Evolutionary conservation across 2,797 vertebrate genomes (phyloP).

Genomic region (Microcaecilia unicolor): DNA sequence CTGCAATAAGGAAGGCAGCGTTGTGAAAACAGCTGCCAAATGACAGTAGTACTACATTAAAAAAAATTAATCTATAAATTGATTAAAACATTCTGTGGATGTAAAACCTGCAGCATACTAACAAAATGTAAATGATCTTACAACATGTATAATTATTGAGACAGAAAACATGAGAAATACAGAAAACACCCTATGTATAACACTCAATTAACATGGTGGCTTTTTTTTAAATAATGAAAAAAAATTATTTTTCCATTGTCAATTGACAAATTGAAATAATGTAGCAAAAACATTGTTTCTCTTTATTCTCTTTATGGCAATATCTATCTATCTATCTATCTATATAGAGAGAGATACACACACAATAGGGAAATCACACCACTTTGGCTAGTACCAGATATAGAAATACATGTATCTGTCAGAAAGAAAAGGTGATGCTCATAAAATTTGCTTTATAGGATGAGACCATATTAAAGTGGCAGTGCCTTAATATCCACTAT

Average conservation of each 20-base stretch:
- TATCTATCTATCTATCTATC: no score
- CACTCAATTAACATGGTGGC: slow-evolving; percentile 8
- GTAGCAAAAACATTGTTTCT: not conserved
- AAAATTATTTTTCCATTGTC: slow-evolving; percentile 5
- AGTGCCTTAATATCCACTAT: no score
- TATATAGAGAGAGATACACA: no score
- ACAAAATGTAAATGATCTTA: slow-evolving; percentile 35
- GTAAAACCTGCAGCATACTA: slow-evolving; percentile 31
- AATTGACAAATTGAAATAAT: not conserved
- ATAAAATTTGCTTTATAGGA: no score
- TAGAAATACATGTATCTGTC: not conserved
- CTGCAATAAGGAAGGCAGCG: slow-evolving; percentile 49
- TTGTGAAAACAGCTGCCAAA: slow-evolving; percentile 60
- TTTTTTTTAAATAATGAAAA: slow-evolving; percentile 7
- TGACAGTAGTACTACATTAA: slow-evolving; percentile 36
- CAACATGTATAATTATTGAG: slow-evolving; percentile 26
- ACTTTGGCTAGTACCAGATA: not conserved
- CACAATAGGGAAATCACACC: accelerated
- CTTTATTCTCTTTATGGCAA: slow-evolving; percentile 1
- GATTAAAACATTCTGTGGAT: slow-evolving; percentile 48
- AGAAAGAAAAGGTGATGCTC: not conserved
- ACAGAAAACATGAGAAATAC: slow-evolving; percentile 12
- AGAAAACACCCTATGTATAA: slow-evolving; percentile 10
- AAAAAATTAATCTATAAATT: slow-evolving; percentile 52
- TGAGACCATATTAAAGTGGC: no score